Evolutionary conservation across 2,113 vertebrate genomes (phyloP).

Genomic region (Platanista minor): DNA sequence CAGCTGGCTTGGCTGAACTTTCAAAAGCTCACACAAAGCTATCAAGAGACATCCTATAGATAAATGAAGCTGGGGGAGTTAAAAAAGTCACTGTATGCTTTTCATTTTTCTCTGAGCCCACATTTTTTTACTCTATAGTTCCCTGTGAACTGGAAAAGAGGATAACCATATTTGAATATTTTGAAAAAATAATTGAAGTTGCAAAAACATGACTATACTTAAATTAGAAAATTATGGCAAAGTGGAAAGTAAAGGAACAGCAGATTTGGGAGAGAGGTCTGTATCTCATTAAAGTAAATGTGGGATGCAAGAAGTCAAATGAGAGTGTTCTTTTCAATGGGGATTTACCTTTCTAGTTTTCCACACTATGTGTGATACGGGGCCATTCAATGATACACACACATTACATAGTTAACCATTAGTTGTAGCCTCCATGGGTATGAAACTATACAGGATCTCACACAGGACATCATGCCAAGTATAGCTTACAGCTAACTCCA

Average conservation of each 20-base stretch:
- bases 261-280: background rate
- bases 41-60: conserved; percentile 71
- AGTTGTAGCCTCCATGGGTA: background rate
- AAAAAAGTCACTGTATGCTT: conserved; percentile 26
- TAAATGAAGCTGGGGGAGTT: conserved; percentile 42
- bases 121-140: background rate
- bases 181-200: conserved; percentile 8
- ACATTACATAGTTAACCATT: background rate
- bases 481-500: background rate
- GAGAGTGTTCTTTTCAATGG: background rate
- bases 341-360: background rate
- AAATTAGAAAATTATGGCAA: background rate
- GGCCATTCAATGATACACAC: background rate
- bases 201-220: background rate
- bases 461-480: background rate
- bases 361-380: background rate
- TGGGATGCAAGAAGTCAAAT: background rate
- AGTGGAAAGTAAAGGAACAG: background rate
- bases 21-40: conserved; percentile 74
- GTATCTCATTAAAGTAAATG: background rate
- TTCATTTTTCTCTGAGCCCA: conserved; percentile 32
- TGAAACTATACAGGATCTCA: background rate
- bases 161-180: background rate
- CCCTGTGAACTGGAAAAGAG: conserved; percentile 27
- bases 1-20: conserved; percentile 82